Percentiles rank a stretch among this genome's conserved stretches.
Conservation (phyloP, 2,797 vertebrate genomes). For the Lacerta agilis region DNA sequence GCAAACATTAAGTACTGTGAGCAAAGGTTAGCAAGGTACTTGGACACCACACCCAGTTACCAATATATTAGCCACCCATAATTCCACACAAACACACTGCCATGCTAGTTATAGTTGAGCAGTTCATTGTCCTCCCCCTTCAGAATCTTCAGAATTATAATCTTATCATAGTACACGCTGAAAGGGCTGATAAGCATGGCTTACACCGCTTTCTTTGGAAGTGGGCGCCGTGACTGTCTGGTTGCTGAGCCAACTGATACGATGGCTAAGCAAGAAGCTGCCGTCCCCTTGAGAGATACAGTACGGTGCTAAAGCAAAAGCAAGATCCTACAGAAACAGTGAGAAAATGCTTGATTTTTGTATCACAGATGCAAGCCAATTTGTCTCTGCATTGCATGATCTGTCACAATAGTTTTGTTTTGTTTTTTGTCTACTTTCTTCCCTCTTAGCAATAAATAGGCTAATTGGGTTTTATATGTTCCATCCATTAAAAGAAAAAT, state of each 20-base stretch:
- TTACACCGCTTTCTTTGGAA: constrained; percentile 14
- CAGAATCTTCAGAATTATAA: neutral
- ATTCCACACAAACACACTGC: neutral
- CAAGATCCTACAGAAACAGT: constrained; percentile 16
- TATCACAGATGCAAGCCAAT: neutral
- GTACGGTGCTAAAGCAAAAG: constrained; percentile 21
- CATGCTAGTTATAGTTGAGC: constrained; percentile 53
- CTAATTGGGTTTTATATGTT: neutral
- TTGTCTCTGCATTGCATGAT: fast-evolving
- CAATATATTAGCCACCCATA: neutral
- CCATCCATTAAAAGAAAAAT: neutral
- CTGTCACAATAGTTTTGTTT: neutral
- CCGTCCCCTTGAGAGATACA: constrained; percentile 8
- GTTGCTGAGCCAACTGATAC: constrained; percentile 31
- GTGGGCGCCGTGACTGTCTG: neutral
- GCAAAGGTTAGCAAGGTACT: constrained; percentile 49
- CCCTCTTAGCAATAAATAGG: neutral
- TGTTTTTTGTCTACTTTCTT: too few relatives aligned
- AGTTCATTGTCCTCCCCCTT: constrained; percentile 2
- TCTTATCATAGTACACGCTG: neutral
- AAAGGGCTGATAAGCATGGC: constrained; percentile 5
- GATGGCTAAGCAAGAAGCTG: constrained; percentile 31
- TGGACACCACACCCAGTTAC: constrained; percentile 38
- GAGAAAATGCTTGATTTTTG: neutral
- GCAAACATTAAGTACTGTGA: constrained; percentile 49